Base-by-base conservation (phyloP, 2,888 invertebrate genomes). In the Latrodectus hesperus region DNA sequence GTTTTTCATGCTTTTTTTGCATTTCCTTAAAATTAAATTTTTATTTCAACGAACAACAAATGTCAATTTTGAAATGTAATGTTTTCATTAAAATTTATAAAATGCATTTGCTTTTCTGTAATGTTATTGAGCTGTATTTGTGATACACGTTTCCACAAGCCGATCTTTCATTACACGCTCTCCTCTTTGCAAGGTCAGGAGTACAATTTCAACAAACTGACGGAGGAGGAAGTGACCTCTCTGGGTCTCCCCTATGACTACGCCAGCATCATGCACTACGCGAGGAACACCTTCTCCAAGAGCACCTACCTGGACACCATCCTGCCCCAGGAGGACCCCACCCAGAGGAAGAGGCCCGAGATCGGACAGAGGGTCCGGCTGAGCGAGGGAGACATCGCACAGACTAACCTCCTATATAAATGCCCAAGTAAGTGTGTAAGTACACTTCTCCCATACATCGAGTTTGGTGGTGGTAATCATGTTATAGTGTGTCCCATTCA, bases 261-360 rank as follows among this genome's bases (percentile, higher is more conserved):
- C 91, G 98, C 97, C 91, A 98, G 97, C 51, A 99, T 99, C 90
- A 99, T 99, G 99, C 99, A 99, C 93, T 99, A 99, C 92, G 98
- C 99, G 0, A 94, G 98, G 89, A 99, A 99, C 92, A 99, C 99
- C 0, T 99, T 99, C 93, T 98, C 98, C 16, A 97, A 97, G 91
- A 93, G 97, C 49, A 97, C 96, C 0, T 98, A 97, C 92, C 93
- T 98, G 91, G 99, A 99, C 92, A 99, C 99, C 0, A 99, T 99
- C 90, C 94, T 99, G 84, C 99, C 99, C 0, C 94, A 94, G 84
- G 93, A 95, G 90, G 96, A 96, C 90, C 94, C 95, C 26, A 95
- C 73, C 11, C 76, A 75, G 49, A 95, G 95, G 92, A 87, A 87
- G 26, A 38, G 86, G n/a, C 86, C 86, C 12, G 98, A 99, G 93